phyloP scores from a whole-genome alignment of 2,797 vertebrate genomes.

The Danionella dracula region DNA sequence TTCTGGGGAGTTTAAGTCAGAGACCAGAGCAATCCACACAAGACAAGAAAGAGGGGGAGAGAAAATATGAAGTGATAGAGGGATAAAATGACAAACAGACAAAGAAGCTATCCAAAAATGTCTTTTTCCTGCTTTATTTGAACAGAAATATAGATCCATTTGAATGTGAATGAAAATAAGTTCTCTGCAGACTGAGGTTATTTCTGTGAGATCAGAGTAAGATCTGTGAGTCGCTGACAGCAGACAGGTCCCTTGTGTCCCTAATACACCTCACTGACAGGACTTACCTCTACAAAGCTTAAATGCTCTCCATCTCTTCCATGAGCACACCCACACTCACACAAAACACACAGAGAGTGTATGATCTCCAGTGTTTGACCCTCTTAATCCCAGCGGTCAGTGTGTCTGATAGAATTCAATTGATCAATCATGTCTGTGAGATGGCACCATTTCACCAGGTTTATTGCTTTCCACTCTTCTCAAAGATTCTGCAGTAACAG shows the following conservation, averaged over 20 bases:
- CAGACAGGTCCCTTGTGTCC: neutral
- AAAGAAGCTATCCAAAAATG: conserved; percentile 54
- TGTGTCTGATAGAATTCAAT: conserved; percentile 99
- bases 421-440: conserved; percentile 99
- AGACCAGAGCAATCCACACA: conserved; percentile 42
- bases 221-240: neutral
- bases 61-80: neutral
- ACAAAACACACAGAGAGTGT: conserved; percentile 66
- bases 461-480: conserved; percentile 98
- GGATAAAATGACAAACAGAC: conserved; percentile 60
- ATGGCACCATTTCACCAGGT: conserved; percentile 98
- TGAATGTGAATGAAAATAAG: conserved; percentile 32
- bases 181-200: conserved; percentile 2
- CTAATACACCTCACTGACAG: conserved; percentile 16
- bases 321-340: conserved; percentile 11
- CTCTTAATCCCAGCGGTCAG: conserved; percentile 98
- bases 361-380: conserved; percentile 96
- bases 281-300: conserved; percentile 13
- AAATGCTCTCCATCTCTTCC: conserved; percentile 4
- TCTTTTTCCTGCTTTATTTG: conserved; percentile 16
- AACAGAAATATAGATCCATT: conserved; percentile 22
- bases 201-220: conserved; percentile 10
- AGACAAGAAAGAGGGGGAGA: conserved; percentile 18
- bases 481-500: conserved; percentile 72
- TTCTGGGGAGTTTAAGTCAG: conserved; percentile 67